Base-by-base conservation (phyloP, 2,888 invertebrate species). In the Sarcophaga variegata region DNA sequence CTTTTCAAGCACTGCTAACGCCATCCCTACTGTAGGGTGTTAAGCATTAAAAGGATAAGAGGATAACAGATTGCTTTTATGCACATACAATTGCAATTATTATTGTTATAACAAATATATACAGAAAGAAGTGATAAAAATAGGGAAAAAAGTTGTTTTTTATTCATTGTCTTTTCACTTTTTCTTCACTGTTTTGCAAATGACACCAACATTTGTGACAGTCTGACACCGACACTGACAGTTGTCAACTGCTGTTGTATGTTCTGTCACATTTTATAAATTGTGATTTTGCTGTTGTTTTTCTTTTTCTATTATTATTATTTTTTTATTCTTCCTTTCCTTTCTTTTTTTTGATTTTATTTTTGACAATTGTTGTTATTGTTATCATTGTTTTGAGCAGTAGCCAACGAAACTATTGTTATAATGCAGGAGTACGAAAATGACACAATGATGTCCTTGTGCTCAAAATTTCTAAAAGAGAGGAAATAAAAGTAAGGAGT, bases 221-320 rank as follows among this genome's bases (percentile, higher is more conserved):
- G 83, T 76, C 66, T 80, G 86, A 86, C 86, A 86, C 78, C 81
- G 70, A 76, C 87, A 87, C 79, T 85, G 87, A 85, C 87, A 87
- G 87, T 87, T 87, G 87, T 87, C 87, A 87, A 87, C 87, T 87
- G 87, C 84, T 85, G 87, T 85, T 87, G 85, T 85, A 71, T 75
- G 64, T 85, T 79, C 82, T 87, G 87, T 85, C 87, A 82, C 87
- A 87, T 85, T 87, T 87, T 87, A 85, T 87, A 87, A 87, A 85
- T 87, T 87, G 87, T 85, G 85, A 87, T 80, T 85, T 82, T 76
- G 47, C 60, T 83, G 66, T 76, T 82, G 27, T 63, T 25, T 69
- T 63, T 54, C 14, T 76, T 66, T 64, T 60, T 71, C n/a, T 70
- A 45, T 62, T 22, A 70, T 64, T 77, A 64, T 66, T 54, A 67